A percentile compares a stretch with the other conserved stretches of the same genome.
Conservation (phyloP, 2,797 vertebrate species). For the Protosalanx chinensis region DNA sequence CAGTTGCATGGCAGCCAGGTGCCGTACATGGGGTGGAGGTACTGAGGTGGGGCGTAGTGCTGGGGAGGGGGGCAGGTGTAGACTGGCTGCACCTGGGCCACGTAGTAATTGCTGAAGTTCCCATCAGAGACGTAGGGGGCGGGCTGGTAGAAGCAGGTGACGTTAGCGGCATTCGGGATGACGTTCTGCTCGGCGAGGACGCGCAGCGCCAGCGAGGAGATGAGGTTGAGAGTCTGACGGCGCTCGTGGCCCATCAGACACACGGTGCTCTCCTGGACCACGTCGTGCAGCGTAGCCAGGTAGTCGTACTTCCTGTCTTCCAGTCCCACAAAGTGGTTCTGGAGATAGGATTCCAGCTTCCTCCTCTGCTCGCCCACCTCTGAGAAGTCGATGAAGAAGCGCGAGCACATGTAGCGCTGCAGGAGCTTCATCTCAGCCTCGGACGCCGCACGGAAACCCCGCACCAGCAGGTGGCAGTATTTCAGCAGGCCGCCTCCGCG, state of each 20-base stretch:
- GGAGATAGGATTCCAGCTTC: constrained; percentile 96
- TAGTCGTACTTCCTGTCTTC: constrained; percentile 98
- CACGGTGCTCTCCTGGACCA: constrained; percentile 97
- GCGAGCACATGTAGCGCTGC: constrained; percentile 98
- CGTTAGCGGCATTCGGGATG: constrained; percentile 92
- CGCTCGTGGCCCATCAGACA: constrained; percentile 98
- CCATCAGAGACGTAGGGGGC: constrained; percentile 93
- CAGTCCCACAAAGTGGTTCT: constrained; percentile 96
- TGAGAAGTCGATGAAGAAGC: constrained; percentile 98
- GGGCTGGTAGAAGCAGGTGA: constrained; percentile 98
- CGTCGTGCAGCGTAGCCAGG: constrained; percentile 88
- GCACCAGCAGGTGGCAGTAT: constrained; percentile 97
- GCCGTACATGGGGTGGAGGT: constrained; percentile 82
- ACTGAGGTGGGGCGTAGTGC: constrained; percentile 64
- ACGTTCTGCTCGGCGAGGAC: constrained; percentile 94
- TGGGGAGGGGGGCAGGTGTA: constrained; percentile 80
- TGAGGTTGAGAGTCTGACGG: constrained; percentile 92
- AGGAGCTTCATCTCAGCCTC: constrained; percentile 88
- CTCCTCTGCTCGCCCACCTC: constrained; percentile 87
- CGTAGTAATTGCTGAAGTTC: constrained; percentile 98
- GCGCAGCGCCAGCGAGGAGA: constrained; percentile 89
- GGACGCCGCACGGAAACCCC: constrained; percentile 88
- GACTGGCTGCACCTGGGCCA: constrained; percentile 92
- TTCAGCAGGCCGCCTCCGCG: constrained; percentile 95
- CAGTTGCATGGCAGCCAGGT: constrained; percentile 97